Conservation (phyloP, 2,113 vertebrate species). For the Cyrtonyx montezumae region DNA sequence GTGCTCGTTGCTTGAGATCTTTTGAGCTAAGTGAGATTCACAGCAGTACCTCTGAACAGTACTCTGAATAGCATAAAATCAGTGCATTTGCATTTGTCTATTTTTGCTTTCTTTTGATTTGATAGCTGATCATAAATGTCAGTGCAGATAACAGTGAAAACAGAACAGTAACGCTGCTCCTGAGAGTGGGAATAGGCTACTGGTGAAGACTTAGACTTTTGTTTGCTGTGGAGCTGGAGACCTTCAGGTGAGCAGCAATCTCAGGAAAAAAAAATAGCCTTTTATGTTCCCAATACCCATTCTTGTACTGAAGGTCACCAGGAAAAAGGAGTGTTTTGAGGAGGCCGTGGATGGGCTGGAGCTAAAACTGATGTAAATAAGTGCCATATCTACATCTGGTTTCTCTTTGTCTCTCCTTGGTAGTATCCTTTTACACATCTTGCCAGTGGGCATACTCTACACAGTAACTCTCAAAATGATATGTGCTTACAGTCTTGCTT, state of each 20-base stretch:
- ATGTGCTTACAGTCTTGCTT: not conserved
- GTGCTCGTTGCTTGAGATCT: not conserved
- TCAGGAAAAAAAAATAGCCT: not conserved
- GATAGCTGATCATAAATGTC: not conserved
- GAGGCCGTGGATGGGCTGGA: not conserved
- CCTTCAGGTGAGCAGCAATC: not conserved
- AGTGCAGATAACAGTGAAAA: not conserved
- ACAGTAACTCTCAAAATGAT: not conserved
- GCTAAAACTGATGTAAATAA: accelerated
- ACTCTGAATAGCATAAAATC: no score
- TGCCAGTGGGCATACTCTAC: accelerated
- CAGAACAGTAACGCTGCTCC: not conserved
- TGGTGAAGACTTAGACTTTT: not conserved
- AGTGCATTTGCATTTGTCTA: no score
- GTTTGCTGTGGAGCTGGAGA: not conserved
- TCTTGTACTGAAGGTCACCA: accelerated
- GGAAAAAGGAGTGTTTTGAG: not conserved
- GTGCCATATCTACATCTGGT: not conserved
- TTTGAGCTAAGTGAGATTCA: not conserved
- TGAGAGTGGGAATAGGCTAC: not conserved
- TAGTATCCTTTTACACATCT: not conserved
- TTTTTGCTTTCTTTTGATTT: not conserved
- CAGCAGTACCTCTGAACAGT: not conserved
- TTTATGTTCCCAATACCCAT: not conserved
- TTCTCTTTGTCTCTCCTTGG: not conserved